Evolutionary conservation across 1,140 invertebrate species (phyloP).

Genomic region (Penaeus vannamei): DNA sequence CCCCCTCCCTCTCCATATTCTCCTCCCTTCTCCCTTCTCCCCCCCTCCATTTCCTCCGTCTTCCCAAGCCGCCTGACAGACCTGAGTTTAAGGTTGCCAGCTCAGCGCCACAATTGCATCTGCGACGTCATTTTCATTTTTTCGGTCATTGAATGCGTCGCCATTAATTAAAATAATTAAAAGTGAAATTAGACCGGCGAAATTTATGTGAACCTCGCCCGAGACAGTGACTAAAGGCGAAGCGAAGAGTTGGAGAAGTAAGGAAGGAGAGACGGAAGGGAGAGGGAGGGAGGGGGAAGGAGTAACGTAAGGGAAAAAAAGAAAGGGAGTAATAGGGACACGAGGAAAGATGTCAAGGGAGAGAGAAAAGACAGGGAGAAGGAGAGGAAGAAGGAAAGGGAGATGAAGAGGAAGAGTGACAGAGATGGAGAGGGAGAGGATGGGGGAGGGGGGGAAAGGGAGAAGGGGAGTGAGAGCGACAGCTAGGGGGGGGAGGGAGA

Average conservation of each 20-base stretch:
- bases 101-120: slow-evolving; percentile 56
- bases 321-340: not conserved
- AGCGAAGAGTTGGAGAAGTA: not conserved
- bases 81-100: not conserved
- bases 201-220: slow-evolving; percentile 43
- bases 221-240: slow-evolving; percentile 2
- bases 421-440: not conserved
- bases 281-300: not conserved
- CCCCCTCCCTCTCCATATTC: not conserved
- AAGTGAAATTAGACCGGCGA: slow-evolving; percentile 45
- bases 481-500: too few relatives aligned
- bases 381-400: not conserved
- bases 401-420: not conserved
- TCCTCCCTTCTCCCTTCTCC: not conserved
- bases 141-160: slow-evolving; percentile 39
- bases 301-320: not conserved
- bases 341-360: not conserved
- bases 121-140: slow-evolving; percentile 50
- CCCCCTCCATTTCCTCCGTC: not conserved
- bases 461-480: too few relatives aligned
- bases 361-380: not conserved
- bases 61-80: not conserved
- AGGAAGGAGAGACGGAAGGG: not conserved
- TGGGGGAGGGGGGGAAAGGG: too few relatives aligned
- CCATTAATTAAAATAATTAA: slow-evolving; percentile 58